Conservation (phyloP, 2,797 vertebrate species). For the Pseudochirops cupreus region DNA sequence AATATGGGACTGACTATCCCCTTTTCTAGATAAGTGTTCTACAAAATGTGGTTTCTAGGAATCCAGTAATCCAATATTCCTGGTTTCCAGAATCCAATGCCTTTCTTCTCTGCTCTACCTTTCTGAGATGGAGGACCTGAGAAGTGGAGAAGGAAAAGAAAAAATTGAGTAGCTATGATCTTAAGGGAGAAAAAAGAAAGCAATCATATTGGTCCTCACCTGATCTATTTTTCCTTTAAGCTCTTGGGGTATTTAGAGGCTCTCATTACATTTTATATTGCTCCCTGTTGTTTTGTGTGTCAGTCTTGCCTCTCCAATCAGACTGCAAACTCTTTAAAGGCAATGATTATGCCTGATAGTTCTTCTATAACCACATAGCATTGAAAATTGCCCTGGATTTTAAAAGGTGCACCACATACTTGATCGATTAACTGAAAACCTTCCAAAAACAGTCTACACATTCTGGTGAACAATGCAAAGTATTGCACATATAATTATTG, state of each 20-base stretch:
- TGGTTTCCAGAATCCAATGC: not conserved
- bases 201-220: too few relatives aligned
- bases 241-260: not conserved
- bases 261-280: not conserved
- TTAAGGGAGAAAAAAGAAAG: constrained; percentile 7
- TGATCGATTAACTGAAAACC: not conserved
- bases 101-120: not conserved
- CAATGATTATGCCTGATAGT: constrained; percentile 14
- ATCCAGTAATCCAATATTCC: not conserved
- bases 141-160: not conserved
- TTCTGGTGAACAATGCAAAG: not conserved
- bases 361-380: not conserved
- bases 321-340: not conserved
- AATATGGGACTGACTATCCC: not conserved
- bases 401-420: not conserved
- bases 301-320: constrained; percentile 4
- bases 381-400: not conserved
- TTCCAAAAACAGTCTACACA: not conserved
- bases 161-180: not conserved
- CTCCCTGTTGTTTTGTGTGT: not conserved
- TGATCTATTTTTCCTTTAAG: constrained; percentile 22
- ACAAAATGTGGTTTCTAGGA: not conserved
- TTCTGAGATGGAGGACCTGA: not conserved
- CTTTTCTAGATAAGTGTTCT: not conserved
- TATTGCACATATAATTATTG: not conserved